These are phyloP conservation scores for Astreopora myriophthalma DNA, from an alignment of 64 coral and sea anemone species.

Conservation along the genomic window DNA sequence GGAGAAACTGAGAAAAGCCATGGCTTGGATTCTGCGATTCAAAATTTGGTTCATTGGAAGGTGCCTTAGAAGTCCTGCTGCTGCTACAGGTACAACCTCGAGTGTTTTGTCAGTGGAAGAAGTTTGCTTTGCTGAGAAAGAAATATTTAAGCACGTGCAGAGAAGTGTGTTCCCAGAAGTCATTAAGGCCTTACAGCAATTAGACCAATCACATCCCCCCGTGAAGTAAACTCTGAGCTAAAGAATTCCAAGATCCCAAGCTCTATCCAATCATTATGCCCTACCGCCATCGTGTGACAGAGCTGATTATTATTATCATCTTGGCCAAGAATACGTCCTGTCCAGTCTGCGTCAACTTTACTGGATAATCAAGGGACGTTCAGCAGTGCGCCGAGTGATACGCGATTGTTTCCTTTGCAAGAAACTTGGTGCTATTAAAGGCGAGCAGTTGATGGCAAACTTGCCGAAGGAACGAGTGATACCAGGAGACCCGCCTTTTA, in stretches of 20 bases:
- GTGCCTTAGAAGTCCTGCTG: too few relatives aligned
- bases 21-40: constrained; percentile 40
- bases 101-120: neutral
- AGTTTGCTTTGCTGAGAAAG: neutral
- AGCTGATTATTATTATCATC: constrained; percentile 20
- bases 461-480: neutral
- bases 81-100: too few relatives aligned
- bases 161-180: neutral
- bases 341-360: neutral
- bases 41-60: constrained; percentile 10
- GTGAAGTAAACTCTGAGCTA: neutral
- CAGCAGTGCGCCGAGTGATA: constrained; percentile 28
- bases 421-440: neutral
- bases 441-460: constrained; percentile 27
- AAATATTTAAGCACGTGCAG: neutral
- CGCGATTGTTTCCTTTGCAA: neutral
- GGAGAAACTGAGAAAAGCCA: neutral
- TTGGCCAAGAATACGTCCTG: constrained; percentile 21
- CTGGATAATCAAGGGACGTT: constrained; percentile 19
- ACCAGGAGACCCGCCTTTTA: constrained; percentile 14
- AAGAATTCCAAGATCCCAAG: neutral
- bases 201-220: neutral
- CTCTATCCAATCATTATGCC: constrained; percentile 26
- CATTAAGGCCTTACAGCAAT: neutral
- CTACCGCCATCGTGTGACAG: neutral